A percentile compares a stretch with the other conserved stretches of the same genome.
These are phyloP conservation scores for Pao palembangensis DNA, from an alignment of 2,113 vertebrate species.

Conservation along the genomic window DNA sequence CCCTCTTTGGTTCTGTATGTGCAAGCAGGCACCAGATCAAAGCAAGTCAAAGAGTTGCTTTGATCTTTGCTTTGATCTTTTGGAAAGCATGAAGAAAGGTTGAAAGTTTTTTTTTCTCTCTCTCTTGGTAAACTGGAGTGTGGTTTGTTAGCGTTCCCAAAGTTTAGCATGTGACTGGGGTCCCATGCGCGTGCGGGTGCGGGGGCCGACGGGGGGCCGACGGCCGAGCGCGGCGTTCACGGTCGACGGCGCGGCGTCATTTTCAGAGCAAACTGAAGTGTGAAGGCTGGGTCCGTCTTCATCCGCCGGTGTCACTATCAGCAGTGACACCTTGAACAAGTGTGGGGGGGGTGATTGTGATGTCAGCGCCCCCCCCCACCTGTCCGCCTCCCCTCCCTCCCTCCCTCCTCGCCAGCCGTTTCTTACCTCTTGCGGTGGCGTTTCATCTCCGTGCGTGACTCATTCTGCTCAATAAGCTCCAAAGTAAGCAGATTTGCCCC, in stretches of 20 bases:
- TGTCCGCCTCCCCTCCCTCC: conserved; percentile 14
- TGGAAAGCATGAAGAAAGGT: no score
- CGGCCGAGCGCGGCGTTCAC: conserved; percentile 17
- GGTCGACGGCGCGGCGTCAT: neutral
- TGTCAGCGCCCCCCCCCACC: conserved; percentile 50
- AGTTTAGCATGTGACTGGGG: neutral
- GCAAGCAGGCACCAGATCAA: conserved; percentile 37
- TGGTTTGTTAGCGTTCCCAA: no score
- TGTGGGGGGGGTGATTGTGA: conserved; percentile 37
- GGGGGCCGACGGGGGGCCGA: neutral
- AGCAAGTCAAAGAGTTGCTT: no score
- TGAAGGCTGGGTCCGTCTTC: conserved; percentile 54
- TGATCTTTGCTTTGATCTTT: no score
- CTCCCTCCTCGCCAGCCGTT: conserved; percentile 43
- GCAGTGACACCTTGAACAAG: conserved; percentile 74
- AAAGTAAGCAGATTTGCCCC: conserved; percentile 83
- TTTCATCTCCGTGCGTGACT: conserved; percentile 75
- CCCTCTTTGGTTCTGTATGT: conserved; percentile 62
- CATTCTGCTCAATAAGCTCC: conserved; percentile 83
- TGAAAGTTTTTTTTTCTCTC: no score
- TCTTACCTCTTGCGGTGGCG: conserved; percentile 76
- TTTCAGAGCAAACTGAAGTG: conserved; percentile 32
- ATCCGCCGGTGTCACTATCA: conserved; percentile 63
- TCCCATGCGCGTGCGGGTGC: neutral
- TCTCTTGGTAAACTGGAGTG: no score